phyloP scores from a whole-genome alignment of 2,113 vertebrate species.

The Pteronura brasiliensis region DNA sequence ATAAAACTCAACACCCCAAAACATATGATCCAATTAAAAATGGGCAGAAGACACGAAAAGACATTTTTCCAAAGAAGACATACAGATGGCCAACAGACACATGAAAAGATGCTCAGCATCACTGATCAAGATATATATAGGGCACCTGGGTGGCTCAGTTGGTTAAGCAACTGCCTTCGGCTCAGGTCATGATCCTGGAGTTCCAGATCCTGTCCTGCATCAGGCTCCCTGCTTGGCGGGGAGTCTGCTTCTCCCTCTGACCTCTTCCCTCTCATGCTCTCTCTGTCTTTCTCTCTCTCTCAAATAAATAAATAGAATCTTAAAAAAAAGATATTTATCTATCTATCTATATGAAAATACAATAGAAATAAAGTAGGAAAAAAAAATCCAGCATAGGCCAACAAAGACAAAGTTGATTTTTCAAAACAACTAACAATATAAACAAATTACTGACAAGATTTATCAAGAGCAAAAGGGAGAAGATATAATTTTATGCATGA shows the following conservation, averaged over 20 bases:
- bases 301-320: no score
- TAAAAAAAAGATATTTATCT: no score
- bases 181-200: no score
- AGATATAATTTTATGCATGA: neutral
- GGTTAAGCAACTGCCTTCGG: no score
- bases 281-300: no score
- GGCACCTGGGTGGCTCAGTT: no score
- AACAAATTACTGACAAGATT: neutral
- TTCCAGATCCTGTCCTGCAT: no score
- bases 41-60: neutral
- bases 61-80: neutral
- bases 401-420: slow-evolving; percentile 8
- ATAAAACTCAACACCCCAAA: neutral
- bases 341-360: neutral
- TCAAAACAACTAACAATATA: neutral
- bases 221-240: no score
- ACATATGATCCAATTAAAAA: neutral
- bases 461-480: neutral
- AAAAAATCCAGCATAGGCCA: neutral
- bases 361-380: neutral
- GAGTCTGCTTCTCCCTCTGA: no score
- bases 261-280: no score
- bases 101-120: neutral
- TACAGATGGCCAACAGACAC: neutral
- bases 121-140: neutral